Evolutionary conservation across 2,888 invertebrate genomes (phyloP), one percentile per base, ranked within the genome.

Genomic region (Hirtodrosophila confusa): DNA sequence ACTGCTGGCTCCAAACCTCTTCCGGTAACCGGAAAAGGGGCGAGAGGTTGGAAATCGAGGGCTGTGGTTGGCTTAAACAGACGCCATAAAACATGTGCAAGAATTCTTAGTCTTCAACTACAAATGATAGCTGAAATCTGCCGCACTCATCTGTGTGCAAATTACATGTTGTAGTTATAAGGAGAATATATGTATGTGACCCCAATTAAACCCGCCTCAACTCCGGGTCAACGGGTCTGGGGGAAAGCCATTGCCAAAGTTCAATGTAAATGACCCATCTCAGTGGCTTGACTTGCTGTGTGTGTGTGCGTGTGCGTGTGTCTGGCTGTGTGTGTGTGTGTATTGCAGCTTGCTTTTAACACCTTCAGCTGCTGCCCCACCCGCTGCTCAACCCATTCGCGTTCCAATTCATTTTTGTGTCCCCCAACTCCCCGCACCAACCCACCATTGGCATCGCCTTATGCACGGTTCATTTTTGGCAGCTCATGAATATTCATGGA

Each of bases 401-500:
- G 80, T 83, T 73, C 68, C 76, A 73, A 68, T 86, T 86, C 75
- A 83, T 86, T 83, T 79, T 78, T 78, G 72, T 78, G 67, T 50
- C 50, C 39, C 7, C 8, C 50, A 33, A 8, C 41, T 3, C 6
- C 50, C 24, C 24, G 3, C 9, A 3, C 23, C 57, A 4, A 9
- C 45, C 24, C 4, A 4, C 27, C 27, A 6, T 65, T 74, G 55
- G 49, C 41, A 71, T 43, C 62, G 60, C 69, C 77, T 74, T 76
- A 60, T 63, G 70, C 70, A 51, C 45, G 68, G 63, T 71, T 86
- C 80, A 71, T 75, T 86, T 84, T 88, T 87, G 80, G 75, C 80
- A 80, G 64, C 72, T 89, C 88, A 90, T 90, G 90, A 90, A 90
- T 90, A 90, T 90, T 90, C 90, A 90, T 90, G 75, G 87, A 78